Evolutionary conservation across 2,113 vertebrate species (phyloP).

Genomic region (Pica pica): DNA sequence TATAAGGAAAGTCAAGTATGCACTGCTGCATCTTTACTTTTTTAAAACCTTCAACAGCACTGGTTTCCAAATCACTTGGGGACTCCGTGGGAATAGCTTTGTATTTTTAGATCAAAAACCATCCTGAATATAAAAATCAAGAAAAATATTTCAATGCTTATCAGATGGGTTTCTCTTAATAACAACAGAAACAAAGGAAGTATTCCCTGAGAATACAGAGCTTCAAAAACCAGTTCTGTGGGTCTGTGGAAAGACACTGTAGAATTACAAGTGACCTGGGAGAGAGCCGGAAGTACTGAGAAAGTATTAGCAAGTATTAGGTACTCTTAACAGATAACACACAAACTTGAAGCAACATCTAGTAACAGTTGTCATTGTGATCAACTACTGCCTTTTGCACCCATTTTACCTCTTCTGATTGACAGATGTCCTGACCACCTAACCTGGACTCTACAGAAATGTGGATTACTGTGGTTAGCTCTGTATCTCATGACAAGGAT

Average conservation of each 20-base stretch:
- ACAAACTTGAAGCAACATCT: not conserved
- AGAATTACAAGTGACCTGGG: not conserved
- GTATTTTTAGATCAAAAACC: conserved; percentile 33
- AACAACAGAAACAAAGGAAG: not conserved
- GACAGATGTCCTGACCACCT: not conserved
- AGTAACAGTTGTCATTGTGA: not conserved
- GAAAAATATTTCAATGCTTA: not conserved
- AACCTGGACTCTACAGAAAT: not conserved
- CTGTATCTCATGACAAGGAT: not conserved
- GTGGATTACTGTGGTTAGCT: not conserved
- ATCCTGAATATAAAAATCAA: conserved; percentile 27
- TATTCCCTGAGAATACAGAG: not conserved
- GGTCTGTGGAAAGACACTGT: not conserved
- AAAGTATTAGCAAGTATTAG: not conserved
- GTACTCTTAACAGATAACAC: not conserved
- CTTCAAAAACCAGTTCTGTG: not conserved
- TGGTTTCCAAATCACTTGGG: not conserved
- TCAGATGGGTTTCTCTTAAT: not conserved
- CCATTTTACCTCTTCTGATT: not conserved
- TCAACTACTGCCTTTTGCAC: not conserved
- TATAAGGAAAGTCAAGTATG: not conserved
- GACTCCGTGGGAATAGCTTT: not conserved
- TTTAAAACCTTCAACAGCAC: not conserved
- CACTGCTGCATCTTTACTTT: not conserved
- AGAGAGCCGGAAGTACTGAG: not conserved